These are phyloP conservation scores for Agrochola litura DNA, from an alignment of 2,888 invertebrate genomes.

Conservation along the genomic window DNA sequence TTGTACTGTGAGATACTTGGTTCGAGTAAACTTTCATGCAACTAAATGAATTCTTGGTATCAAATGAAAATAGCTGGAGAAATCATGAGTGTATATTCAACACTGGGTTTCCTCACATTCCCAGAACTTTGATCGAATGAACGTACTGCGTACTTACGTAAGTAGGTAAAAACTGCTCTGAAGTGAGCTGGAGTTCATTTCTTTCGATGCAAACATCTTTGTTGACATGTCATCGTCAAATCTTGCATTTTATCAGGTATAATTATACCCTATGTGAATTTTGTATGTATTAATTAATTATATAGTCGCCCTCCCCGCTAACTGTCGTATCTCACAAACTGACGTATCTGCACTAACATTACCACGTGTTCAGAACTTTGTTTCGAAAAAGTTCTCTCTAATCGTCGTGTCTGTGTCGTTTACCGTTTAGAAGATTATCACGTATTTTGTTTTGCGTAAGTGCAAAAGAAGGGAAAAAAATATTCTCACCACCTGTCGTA, in stretches of 20 bases:
- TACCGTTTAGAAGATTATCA: too few relatives aligned
- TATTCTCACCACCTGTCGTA: too few relatives aligned
- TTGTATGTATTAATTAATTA: neutral
- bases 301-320: too few relatives aligned
- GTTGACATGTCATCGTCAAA: neutral
- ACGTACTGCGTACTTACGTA: neutral
- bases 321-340: too few relatives aligned
- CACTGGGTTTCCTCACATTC: slow-evolving; percentile 25
- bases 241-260: neutral
- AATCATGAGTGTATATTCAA: neutral
- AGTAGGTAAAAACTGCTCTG: neutral
- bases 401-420: too few relatives aligned
- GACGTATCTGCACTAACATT: too few relatives aligned
- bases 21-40: neutral
- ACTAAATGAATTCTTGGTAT: slow-evolving; percentile 15
- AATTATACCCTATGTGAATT: neutral
- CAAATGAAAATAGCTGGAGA: neutral
- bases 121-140: slow-evolving; percentile 17
- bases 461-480: too few relatives aligned
- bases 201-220: neutral
- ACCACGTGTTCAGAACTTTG: too few relatives aligned
- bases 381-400: too few relatives aligned
- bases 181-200: neutral
- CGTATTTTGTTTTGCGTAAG: too few relatives aligned
- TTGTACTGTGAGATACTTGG: neutral